Percentiles rank a stretch among this genome's conserved stretches.
Evolutionary conservation across 2,113 vertebrate genomes (phyloP).

Genomic region (Stegostoma tigrinum): DNA sequence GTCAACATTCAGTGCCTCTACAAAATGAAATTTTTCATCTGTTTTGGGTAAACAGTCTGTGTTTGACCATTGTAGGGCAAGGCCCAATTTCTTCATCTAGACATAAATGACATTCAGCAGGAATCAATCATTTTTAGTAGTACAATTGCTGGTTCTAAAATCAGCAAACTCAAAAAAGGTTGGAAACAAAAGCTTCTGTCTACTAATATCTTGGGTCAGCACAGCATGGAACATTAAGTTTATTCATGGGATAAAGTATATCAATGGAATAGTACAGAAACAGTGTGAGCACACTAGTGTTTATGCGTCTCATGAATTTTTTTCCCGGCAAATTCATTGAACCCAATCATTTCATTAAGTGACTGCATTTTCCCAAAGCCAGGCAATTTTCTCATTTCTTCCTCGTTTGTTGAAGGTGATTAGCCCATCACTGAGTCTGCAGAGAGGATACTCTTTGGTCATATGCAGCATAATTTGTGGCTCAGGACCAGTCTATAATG

Average conservation of each 20-base stretch:
- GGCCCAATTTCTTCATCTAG: background rate
- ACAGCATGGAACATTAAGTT: background rate
- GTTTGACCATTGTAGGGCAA: background rate
- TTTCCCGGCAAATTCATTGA: background rate
- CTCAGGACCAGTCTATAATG: no score
- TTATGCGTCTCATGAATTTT: background rate
- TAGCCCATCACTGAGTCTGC: no score
- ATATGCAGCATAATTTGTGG: no score
- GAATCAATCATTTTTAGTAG: background rate
- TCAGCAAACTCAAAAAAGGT: background rate
- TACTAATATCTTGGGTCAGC: background rate
- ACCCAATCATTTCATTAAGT: background rate
- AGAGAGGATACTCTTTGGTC: no score
- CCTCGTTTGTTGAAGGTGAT: no score
- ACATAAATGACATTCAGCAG: background rate
- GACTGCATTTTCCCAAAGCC: no score
- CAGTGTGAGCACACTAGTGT: background rate
- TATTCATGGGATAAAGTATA: background rate
- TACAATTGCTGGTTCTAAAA: background rate
- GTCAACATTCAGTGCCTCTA: background rate
- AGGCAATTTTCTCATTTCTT: no score
- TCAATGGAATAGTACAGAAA: background rate
- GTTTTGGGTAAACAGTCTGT: background rate
- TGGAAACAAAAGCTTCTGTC: background rate
- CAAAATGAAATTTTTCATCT: background rate